Evolutionary conservation across 2,888 invertebrate species (phyloP).

Genomic region (Ennomos erosarius): DNA sequence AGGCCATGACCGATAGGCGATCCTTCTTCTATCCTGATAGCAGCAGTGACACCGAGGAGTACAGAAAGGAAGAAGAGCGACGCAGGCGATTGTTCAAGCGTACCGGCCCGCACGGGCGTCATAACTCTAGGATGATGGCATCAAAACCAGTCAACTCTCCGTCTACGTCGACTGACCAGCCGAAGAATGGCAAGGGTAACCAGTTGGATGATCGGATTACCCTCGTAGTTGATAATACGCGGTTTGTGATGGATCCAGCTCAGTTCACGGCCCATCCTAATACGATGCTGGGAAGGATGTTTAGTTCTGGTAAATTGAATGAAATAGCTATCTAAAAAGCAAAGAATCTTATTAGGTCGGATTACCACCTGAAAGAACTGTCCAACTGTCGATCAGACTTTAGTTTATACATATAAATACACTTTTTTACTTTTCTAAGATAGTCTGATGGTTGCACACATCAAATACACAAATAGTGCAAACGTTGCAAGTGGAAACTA

Average conservation of each 20-base stretch:
- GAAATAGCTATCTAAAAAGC: too few species aligned
- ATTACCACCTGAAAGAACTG: too few species aligned
- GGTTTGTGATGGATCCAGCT: slow-evolving; percentile 94
- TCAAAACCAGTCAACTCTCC: slow-evolving; percentile 61
- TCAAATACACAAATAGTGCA: too few species aligned
- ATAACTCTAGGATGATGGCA: slow-evolving; percentile 58
- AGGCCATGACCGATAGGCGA: slow-evolving; percentile 75
- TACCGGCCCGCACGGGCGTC: slow-evolving; percentile 64
- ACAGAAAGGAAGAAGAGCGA: slow-evolving; percentile 89
- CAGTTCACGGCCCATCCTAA: slow-evolving; percentile 98
- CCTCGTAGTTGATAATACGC: slow-evolving; percentile 97
- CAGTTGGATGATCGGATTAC: slow-evolving; percentile 91
- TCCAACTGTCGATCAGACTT: too few species aligned
- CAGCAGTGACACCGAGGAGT: slow-evolving; percentile 95
- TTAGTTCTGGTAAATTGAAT: slow-evolving; percentile 89
- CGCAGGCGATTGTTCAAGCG: slow-evolving; percentile 82
- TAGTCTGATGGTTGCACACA: too few species aligned
- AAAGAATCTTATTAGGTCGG: too few species aligned
- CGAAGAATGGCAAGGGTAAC: slow-evolving; percentile 63
- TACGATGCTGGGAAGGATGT: slow-evolving; percentile 99
- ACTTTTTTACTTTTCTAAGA: too few species aligned
- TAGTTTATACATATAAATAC: too few species aligned
- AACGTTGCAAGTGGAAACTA: too few species aligned
- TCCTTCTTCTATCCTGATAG: slow-evolving; percentile 86
- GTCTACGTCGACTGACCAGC: slow-evolving; percentile 70